phyloP scores from a whole-genome alignment of 2,113 vertebrate genomes.

The Stomatorhinus ivindoensis region DNA sequence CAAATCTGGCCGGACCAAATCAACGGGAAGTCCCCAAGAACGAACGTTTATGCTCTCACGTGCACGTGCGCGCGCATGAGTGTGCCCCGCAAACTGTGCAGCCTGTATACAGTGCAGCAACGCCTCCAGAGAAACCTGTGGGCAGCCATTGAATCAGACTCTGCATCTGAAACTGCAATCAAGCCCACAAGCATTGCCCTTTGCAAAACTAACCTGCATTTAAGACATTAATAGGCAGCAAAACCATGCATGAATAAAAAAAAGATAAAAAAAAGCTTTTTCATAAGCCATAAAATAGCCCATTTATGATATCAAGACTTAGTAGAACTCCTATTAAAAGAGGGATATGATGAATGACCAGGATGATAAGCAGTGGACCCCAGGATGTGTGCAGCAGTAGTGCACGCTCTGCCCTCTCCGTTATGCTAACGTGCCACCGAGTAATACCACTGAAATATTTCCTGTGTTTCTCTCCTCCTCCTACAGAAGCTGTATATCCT shows the following conservation, averaged over 20 bases:
- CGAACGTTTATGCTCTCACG: too few species aligned
- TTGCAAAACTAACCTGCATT: constrained; percentile 52
- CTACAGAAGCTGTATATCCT: constrained; percentile 44
- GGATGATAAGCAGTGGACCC: constrained; percentile 56
- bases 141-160: background rate
- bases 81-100: too few species aligned
- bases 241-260: constrained; percentile 51
- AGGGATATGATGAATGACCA: constrained; percentile 47
- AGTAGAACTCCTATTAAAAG: constrained; percentile 54
- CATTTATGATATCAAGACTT: constrained; percentile 62
- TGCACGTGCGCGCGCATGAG: background rate
- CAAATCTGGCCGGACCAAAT: background rate
- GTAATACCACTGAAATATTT: constrained; percentile 45
- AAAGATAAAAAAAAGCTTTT: constrained; percentile 53
- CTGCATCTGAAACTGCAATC: constrained; percentile 28
- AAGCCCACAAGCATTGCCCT: constrained; percentile 30
- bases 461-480: constrained; percentile 31
- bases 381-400: constrained; percentile 48
- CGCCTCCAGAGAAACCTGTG: background rate
- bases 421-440: constrained; percentile 50
- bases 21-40: background rate
- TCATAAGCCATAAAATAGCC: constrained; percentile 62
- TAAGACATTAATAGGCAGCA: constrained; percentile 43
- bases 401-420: constrained; percentile 41
- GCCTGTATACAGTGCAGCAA: background rate